Evolutionary conservation across 1,140 invertebrate species (phyloP), one percentile per base, ranked within the genome.

Genomic region (Drosophila pachea): DNA sequence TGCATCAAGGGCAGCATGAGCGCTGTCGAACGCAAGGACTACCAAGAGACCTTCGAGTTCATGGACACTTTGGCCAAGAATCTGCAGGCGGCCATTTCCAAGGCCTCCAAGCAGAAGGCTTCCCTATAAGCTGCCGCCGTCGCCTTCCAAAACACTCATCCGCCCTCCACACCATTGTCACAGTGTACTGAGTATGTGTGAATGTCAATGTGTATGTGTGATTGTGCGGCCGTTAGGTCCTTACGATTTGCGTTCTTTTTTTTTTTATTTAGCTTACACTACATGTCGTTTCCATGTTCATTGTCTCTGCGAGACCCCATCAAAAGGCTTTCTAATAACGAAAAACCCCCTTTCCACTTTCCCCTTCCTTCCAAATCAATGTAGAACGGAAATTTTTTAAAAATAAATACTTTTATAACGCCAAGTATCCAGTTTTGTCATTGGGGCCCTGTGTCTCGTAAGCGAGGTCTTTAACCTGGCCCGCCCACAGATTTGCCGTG

Each of bases 41-140:
- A 99, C 89, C 91, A 98, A 82, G 97, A 99, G 91, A 99, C 98
- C 0, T 99, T 99, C 89, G 97, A 97, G 87, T 99, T 99, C 88
- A 93, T 99, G 90, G 93, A 99, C 88, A 99, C 98, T 88, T 89
- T 99, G 49, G 97, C 97, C 50, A 96, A 97, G 75, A 99, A 99
- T 90, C 91, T 99, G 68, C 93, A 93, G 64, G 94, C 93, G 64
- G 94, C 94, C 76, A 87, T 95, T 4, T 45, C 52, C 33, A 50
- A 75, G 55, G 68, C 62, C 71, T n/a, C 36, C 40, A 63, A 53
- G 14, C 63, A 81, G 62, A 62, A 74, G 68, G 61, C 73, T 22
- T 74, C 78, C 29, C 75, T 84, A 42, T 84, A 83, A 70, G 64
- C 40, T 40, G 9, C 11, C 40, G 5, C n/a, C n/a, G 11, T 12